These are phyloP conservation scores for Tinamus guttatus DNA, from an alignment of 2,113 vertebrate genomes.

Conservation along the genomic window DNA sequence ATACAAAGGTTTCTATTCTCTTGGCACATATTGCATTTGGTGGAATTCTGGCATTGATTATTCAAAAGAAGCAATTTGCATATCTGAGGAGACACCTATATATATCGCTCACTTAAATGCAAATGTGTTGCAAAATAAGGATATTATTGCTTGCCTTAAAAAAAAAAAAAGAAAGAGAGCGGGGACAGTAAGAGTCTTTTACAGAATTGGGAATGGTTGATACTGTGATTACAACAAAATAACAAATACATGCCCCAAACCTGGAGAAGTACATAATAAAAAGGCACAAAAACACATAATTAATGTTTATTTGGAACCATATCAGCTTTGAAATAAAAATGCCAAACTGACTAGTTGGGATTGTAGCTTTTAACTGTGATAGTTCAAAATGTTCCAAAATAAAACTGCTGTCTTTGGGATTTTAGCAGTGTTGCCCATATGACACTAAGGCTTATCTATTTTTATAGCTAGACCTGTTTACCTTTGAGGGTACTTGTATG, in stretches of 20 bases:
- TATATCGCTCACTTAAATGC: background rate
- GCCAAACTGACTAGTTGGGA: slow-evolving; percentile 35
- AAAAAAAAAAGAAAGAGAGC: background rate
- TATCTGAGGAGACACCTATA: background rate
- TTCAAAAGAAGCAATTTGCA: background rate
- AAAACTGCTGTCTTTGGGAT: background rate
- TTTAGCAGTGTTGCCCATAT: background rate
- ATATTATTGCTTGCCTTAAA: background rate
- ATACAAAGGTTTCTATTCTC: background rate
- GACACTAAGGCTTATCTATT: background rate
- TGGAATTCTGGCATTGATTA: background rate
- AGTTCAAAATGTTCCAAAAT: slow-evolving; percentile 26
- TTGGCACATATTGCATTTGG: background rate
- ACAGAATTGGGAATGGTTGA: background rate
- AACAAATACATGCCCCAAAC: background rate
- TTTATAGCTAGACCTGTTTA: background rate
- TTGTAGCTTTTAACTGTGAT: slow-evolving; percentile 1
- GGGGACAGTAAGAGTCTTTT: background rate
- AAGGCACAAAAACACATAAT: slow-evolving; percentile 30
- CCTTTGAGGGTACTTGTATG: background rate
- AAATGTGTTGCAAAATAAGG: background rate
- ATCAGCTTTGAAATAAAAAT: slow-evolving; percentile 62
- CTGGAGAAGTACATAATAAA: slow-evolving; percentile 17
- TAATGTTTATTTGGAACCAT: slow-evolving; percentile 59
- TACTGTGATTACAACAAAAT: background rate